phyloP scores from a whole-genome alignment of 2,888 invertebrate genomes.

The Therioaphis trifolii region DNA sequence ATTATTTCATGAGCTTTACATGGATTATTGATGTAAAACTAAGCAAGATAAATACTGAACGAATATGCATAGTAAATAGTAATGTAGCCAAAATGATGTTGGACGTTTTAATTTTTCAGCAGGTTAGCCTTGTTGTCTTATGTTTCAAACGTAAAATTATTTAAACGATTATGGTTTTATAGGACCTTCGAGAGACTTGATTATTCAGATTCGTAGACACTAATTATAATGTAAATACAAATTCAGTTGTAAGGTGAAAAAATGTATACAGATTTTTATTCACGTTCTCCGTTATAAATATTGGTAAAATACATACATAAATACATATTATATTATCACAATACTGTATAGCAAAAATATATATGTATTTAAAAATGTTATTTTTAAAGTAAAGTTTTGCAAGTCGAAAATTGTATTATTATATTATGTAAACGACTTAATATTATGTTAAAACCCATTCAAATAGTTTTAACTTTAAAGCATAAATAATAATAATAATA shows the following conservation, averaged over 20 bases:
- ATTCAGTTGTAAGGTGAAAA: neutral
- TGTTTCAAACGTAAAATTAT: neutral
- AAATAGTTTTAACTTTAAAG: neutral
- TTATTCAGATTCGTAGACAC: neutral
- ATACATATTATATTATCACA: too few relatives aligned
- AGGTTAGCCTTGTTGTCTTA: neutral
- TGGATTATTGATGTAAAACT: neutral
- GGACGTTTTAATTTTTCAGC: neutral
- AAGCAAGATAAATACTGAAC: slow-evolving; percentile 24
- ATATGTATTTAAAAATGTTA: too few relatives aligned
- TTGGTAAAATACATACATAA: too few relatives aligned
- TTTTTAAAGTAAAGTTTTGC: too few relatives aligned
- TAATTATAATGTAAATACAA: neutral
- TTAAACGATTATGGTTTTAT: neutral
- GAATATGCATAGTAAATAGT: neutral
- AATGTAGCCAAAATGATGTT: neutral
- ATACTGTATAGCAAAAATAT: too few relatives aligned
- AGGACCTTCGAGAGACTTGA: neutral
- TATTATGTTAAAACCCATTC: too few relatives aligned
- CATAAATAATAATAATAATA: neutral
- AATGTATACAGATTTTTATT: neutral
- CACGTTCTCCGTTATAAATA: neutral
- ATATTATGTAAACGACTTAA: neutral
- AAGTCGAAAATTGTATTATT: too few relatives aligned
- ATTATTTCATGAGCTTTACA: neutral